Base-by-base conservation (phyloP, 2,888 invertebrate genomes). In the Acronicta leporina region DNA sequence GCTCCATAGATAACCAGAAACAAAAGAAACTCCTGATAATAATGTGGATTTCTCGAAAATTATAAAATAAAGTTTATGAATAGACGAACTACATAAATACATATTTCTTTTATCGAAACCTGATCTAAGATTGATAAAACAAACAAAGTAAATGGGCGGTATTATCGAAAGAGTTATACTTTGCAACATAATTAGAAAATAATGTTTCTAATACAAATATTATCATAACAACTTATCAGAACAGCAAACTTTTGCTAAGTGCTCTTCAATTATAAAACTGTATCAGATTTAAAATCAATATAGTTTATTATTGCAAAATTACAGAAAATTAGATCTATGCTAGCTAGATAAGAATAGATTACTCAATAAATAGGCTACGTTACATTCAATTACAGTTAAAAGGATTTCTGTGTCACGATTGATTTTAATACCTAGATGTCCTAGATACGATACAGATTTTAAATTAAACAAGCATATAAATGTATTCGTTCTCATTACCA, bases 331-430 rank as follows among this genome's bases (percentile, higher is more conserved):
- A 43, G 59, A 72, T 72, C 72, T 55, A 35, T 8, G 8, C 44
- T 52, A 57, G 64, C 58, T 54, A 33, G 52, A 52, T 38, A 43
- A 43, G 42, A n/a, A 40, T 14, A n/a, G 63, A 72, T 64, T 64
- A 62, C 11, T 14, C 1, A 38, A 35, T 44, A 68, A 68, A 51
- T 57, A 20, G 62, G 67, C 46, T 55, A 61, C 20, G 33, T 51
- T 44, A 46, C 40, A 56, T 52, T 64, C 56, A 63, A 57, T 56
- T 55, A 46, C 45, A 67, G 0, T n/a, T 71, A 59, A 73, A 71
- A 73, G 58, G 63, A 48, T 58, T 75, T 5, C 55, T 44, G 38
- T 75, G 75, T 73, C 40, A 52, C 27, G 46, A 41, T 43, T 44
- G 33, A 20, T 45, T 53, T 53, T 11, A 38, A 5, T 14, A 20